Conservation (phyloP, 1,140 invertebrate genomes). For the Drosophila setifemur region DNA sequence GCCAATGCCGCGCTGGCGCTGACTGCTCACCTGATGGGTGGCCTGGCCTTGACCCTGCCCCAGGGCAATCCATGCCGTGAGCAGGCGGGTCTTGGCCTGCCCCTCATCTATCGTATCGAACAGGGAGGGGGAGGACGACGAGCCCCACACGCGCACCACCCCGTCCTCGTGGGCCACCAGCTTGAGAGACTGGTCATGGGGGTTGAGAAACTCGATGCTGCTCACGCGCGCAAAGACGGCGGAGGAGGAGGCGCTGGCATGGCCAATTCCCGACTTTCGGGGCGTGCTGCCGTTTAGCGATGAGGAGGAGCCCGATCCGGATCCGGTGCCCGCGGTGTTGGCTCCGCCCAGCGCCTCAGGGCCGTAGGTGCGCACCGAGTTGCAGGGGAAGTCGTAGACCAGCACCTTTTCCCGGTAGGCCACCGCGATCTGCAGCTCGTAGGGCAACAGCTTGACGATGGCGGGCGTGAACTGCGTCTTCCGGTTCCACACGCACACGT, state of each 20-base stretch:
- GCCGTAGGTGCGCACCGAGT: conserved; percentile 53
- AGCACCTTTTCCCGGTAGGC: conserved; percentile 92
- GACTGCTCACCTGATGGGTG: background rate
- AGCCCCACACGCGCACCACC: conserved; percentile 83
- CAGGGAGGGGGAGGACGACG: background rate
- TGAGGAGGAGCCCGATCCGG: conserved; percentile 17
- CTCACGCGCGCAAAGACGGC: conserved; percentile 86
- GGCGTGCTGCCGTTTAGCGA: conserved; percentile 36
- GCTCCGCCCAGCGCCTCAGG: conserved; percentile 15
- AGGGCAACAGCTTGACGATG: conserved; percentile 93
- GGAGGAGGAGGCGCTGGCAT: conserved; percentile 35
- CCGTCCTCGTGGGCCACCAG: conserved; percentile 84
- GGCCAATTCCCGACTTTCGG: conserved; percentile 26
- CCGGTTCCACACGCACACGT: conserved; percentile 92
- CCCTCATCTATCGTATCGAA: background rate
- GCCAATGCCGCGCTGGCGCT: conserved; percentile 5
- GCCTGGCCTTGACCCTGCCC: conserved; percentile 28
- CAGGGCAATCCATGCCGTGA: conserved; percentile 73
- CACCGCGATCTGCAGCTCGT: conserved; percentile 93
- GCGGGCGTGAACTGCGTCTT: conserved; percentile 90
- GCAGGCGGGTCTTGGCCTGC: conserved; percentile 29
- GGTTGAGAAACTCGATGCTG: conserved; percentile 93
- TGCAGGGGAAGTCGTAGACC: conserved; percentile 78
- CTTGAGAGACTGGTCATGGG: conserved; percentile 88
- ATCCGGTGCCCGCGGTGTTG: background rate